These are phyloP conservation scores for Chloroclysta siterata DNA, from an alignment of 2,888 invertebrate genomes.

Conservation along the genomic window DNA sequence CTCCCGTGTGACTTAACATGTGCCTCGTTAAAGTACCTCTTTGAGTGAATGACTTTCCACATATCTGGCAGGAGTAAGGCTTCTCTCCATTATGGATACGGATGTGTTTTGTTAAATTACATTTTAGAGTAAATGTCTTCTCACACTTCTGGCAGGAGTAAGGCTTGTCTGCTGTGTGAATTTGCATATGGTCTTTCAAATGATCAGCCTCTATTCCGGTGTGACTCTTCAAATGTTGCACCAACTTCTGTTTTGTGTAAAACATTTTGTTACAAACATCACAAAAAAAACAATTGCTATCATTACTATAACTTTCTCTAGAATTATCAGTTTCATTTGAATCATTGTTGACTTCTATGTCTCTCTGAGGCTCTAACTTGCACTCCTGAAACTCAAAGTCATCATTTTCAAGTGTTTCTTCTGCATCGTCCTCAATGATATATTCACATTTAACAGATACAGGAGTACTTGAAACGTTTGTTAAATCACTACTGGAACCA, in stretches of 20 bases:
- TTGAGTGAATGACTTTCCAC: too few relatives aligned
- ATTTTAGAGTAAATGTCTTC: too few relatives aligned
- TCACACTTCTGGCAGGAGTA: too few relatives aligned
- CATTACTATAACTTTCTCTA: background rate
- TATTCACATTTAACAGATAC: background rate
- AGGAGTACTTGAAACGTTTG: background rate
- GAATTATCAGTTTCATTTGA: background rate
- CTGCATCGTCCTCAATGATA: background rate
- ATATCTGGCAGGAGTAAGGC: too few relatives aligned
- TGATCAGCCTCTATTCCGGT: too few relatives aligned
- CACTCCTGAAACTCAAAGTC: background rate
- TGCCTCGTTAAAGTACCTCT: too few relatives aligned
- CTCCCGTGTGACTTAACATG: too few relatives aligned
- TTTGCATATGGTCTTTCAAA: too few relatives aligned
- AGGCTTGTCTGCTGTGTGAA: too few relatives aligned
- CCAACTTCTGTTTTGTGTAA: background rate
- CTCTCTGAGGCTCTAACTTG: background rate
- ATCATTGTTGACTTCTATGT: background rate
- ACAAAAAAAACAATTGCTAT: background rate
- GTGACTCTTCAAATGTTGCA: background rate
- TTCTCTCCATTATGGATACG: too few relatives aligned
- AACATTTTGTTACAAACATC: background rate
- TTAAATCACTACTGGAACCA: background rate
- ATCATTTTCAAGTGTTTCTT: background rate
- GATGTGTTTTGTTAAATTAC: too few relatives aligned